Conservation (phyloP, 2,113 vertebrate species). For the Climacteris rufus region DNA sequence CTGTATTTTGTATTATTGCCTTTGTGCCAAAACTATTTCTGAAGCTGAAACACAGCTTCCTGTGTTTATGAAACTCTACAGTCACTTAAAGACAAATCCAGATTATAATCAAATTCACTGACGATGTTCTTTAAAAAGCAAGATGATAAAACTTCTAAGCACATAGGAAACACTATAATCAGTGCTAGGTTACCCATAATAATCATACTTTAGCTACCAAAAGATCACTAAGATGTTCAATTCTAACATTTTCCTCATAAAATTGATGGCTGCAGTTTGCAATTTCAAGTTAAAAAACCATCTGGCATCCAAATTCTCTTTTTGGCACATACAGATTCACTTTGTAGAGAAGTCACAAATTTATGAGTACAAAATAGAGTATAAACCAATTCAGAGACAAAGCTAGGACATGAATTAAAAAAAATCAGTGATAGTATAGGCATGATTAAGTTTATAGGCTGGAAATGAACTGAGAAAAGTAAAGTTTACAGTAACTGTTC, state of each 20-base stretch:
- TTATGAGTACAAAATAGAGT: not conserved
- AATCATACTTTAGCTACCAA: not conserved
- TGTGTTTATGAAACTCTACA: not conserved
- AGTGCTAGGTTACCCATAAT: not conserved
- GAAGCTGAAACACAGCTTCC: not conserved
- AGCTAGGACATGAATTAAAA: not conserved
- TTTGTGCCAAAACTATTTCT: not conserved
- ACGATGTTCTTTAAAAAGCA: not conserved
- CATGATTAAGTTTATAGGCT: not conserved
- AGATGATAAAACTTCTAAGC: not conserved
- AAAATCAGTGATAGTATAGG: fast-evolving
- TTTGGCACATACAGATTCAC: not conserved
- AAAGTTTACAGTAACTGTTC: not conserved
- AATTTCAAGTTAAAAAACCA: not conserved
- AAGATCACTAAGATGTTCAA: not conserved
- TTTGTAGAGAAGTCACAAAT: not conserved
- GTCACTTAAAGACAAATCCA: not conserved
- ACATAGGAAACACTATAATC: not conserved
- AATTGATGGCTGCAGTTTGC: not conserved
- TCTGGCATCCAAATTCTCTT: not conserved
- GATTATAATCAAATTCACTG: not conserved
- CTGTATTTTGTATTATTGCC: not conserved
- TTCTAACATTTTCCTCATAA: not conserved
- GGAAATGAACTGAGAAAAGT: not conserved
- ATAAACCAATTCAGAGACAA: not conserved